Conservation (phyloP, 2,113 vertebrate species). For the Dasyurus viverrinus region DNA sequence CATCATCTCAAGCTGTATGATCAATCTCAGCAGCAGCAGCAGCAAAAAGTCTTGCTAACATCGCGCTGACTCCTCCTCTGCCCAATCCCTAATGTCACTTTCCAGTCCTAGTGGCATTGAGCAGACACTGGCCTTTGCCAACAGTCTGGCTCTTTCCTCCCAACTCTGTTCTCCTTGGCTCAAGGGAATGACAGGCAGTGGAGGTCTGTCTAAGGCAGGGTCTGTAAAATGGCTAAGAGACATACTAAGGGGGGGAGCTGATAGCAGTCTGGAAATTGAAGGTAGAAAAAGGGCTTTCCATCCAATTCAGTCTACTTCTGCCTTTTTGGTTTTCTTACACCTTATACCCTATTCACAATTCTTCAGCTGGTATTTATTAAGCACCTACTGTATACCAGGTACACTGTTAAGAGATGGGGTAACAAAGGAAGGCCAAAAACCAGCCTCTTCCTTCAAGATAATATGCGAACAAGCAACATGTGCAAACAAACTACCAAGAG, state of each 20-base stretch:
- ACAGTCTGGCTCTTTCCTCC: neutral
- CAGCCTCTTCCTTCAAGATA: neutral
- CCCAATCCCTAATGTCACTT: conserved; percentile 30
- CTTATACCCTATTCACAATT: too few relatives aligned
- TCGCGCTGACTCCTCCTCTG: conserved; percentile 22
- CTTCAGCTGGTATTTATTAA: too few relatives aligned
- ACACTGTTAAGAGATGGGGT: neutral
- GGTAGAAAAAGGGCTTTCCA: too few relatives aligned
- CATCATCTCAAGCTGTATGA: conserved; percentile 55
- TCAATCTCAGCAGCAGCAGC: conserved; percentile 58
- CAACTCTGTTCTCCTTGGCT: neutral
- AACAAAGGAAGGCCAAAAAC: neutral
- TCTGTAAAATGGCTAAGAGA: neutral
- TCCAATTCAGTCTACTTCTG: too few relatives aligned
- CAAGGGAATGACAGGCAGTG: neutral
- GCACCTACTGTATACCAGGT: too few relatives aligned
- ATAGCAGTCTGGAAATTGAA: neutral
- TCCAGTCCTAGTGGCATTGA: conserved; percentile 25
- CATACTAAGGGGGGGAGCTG: neutral
- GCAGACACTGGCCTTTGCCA: conserved; percentile 27
- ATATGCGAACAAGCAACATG: neutral
- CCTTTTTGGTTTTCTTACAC: neutral
- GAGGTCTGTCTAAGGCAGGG: too few relatives aligned
- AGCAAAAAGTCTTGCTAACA: conserved; percentile 19
- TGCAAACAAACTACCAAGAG: neutral